Evolutionary conservation across 2,797 vertebrate species (phyloP), one percentile per base, ranked within the genome.

Genomic region (Melanotaenia maccullochi): DNA sequence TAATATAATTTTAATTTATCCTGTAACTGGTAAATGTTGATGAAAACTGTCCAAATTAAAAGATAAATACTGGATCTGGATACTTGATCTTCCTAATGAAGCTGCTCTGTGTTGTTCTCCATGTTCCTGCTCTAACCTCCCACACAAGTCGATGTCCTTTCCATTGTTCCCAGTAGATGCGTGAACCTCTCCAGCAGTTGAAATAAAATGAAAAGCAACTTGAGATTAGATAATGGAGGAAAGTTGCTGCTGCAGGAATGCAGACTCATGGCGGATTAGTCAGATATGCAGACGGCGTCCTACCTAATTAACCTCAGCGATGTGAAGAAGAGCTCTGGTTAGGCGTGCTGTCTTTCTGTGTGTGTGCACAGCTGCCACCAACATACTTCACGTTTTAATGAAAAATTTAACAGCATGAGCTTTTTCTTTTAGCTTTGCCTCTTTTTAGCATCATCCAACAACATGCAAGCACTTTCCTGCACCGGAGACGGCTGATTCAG

Each of bases 141-240:
- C 18, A n/a, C 58, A 71, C 20, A 14, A 57, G 55, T 73, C 9
- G 5, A 32, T 56, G 58, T 68, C 68, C 52, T 25, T 65, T 61
- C 68, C 42, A 78, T 77, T 87, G 86, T 85, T 73, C 79, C 78
- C 64, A 73, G 49, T 36, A 11, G 25, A 25, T 35, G 56, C 30
- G 11, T 30, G 30, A 67, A 76, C 60, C 18, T 62, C 73, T 73
- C 32, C 73, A 75, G 81, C 66, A 16, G 71, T 71, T 78, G 44
- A 66, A 84, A 88, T 77, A 79, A 78, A 89, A 87, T 86, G 82
- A 86, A 74, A 65, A 51, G 71, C 64, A 49, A 75, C 59, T 61
- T 77, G 68, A 82, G 82, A 88, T 89, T 68, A 87, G 86, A 87
- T 87, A 81, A 83, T 64, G 65, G 38, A 83, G 61, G 28, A 44